phyloP scores from a whole-genome alignment of 92 coral and sea anemone genomes.

The Micromussa lordhowensis region DNA sequence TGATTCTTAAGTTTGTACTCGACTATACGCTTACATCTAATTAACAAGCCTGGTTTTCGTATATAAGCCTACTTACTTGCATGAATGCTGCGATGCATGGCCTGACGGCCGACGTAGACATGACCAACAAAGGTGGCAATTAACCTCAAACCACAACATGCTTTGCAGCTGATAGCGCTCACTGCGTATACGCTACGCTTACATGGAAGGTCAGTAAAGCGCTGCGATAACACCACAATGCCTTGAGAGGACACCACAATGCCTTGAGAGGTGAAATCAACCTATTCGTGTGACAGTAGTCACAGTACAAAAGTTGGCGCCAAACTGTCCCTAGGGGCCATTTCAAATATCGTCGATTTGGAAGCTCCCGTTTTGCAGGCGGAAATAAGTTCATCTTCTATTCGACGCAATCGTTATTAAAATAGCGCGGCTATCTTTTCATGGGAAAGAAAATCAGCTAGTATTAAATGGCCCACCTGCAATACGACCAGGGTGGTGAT shows the following conservation, averaged over 20 bases:
- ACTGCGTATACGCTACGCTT: neutral
- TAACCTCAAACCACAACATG: constrained; percentile 4
- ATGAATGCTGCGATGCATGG: neutral
- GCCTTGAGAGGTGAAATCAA: neutral
- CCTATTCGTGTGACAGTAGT: neutral
- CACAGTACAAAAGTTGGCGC: constrained; percentile 1
- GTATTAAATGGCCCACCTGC: constrained; percentile 45
- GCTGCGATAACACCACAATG: neutral
- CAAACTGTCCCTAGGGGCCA: neutral
- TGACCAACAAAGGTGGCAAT: neutral
- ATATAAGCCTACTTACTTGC: neutral
- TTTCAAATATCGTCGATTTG: neutral
- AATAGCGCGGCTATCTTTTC: neutral
- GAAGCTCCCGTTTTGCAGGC: neutral
- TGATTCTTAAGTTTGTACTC: too few relatives aligned
- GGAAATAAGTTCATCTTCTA: neutral
- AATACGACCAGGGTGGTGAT: constrained; percentile 40
- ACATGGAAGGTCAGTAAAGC: neutral
- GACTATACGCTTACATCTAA: too few relatives aligned
- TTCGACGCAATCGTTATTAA: neutral
- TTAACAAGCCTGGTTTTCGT: too few relatives aligned
- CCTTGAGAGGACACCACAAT: neutral
- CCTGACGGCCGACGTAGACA: neutral
- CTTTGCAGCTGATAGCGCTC: neutral
- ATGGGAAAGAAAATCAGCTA: constrained; percentile 1